phyloP scores from a whole-genome alignment of 2,888 invertebrate genomes.

The Ochlodes sylvanus region DNA sequence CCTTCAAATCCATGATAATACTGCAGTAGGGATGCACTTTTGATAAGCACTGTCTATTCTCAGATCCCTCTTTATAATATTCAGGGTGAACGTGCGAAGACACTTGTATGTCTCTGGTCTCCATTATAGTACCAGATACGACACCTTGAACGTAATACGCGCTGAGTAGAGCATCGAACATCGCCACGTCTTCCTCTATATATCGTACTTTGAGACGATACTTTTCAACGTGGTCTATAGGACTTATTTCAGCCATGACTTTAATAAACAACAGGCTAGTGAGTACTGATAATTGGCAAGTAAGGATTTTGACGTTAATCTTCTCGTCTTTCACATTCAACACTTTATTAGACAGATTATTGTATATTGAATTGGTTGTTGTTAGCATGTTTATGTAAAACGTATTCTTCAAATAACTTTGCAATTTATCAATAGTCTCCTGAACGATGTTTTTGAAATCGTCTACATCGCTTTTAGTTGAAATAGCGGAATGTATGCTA shows the following conservation, averaged over 20 bases:
- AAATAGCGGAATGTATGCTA: conserved; percentile 54
- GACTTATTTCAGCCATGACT: conserved; percentile 86
- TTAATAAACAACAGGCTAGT: conserved; percentile 84
- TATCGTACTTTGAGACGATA: conserved; percentile 89
- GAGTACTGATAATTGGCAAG: conserved; percentile 63
- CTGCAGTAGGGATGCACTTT: conserved; percentile 79
- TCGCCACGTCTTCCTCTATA: conserved; percentile 87
- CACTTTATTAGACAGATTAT: conserved; percentile 46
- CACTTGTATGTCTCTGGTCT: conserved; percentile 60
- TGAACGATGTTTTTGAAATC: conserved; percentile 30
- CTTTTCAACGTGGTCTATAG: conserved; percentile 94
- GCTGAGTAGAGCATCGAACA: conserved; percentile 82
- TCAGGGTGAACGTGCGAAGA: conserved; percentile 57
- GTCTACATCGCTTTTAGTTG: conserved; percentile 38
- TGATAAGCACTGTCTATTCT: conserved; percentile 54
- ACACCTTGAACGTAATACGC: conserved; percentile 84
- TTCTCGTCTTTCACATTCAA: conserved; percentile 40
- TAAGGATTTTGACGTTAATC: conserved; percentile 56
- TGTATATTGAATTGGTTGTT: conserved; percentile 54
- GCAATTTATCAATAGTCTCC: conserved; percentile 38
- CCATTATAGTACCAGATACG: conserved; percentile 62
- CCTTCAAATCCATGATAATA: conserved; percentile 68
- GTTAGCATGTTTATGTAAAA: conserved; percentile 47
- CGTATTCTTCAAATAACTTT: conserved; percentile 52
- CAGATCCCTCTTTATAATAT: conserved; percentile 49